A percentile compares a stretch with the other conserved stretches of the same genome.
Conservation (phyloP, 1,140 invertebrate genomes). For the Conus ventricosus region DNA sequence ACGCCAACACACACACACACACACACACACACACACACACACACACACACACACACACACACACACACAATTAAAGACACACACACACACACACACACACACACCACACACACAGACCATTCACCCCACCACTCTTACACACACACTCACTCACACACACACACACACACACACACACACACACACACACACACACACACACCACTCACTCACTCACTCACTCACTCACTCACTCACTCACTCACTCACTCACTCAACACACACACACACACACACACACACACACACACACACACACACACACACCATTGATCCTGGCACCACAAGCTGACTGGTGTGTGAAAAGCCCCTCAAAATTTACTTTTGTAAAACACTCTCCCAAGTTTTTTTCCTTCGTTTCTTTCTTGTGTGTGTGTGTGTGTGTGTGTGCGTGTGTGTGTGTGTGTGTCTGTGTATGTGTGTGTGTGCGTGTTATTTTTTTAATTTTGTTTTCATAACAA, state of each 20-base stretch:
- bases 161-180: background rate
- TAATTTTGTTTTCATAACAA: no score
- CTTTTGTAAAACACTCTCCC: background rate
- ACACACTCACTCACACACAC: background rate
- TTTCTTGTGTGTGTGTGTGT: no score
- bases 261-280: slow-evolving; percentile 8
- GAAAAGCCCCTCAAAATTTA: background rate
- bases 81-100: slow-evolving; percentile 6
- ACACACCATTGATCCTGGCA: no score
- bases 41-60: slow-evolving; percentile 1
- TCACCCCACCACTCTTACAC: no score
- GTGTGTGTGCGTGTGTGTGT: background rate
- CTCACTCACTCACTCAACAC: no score
- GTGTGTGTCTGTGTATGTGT: slow-evolving; percentile 5
- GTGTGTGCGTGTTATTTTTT: background rate
- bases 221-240: background rate
- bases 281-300: background rate
- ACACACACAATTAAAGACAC: background rate
- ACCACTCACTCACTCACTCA: no score
- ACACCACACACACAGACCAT: background rate
- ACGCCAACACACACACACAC: no score
- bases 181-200: no score
- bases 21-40: no score
- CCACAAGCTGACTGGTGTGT: no score
- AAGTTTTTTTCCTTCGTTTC: no score